Base-by-base conservation (phyloP, 2,888 invertebrate species). In the Drosophila subsilvestris region DNA sequence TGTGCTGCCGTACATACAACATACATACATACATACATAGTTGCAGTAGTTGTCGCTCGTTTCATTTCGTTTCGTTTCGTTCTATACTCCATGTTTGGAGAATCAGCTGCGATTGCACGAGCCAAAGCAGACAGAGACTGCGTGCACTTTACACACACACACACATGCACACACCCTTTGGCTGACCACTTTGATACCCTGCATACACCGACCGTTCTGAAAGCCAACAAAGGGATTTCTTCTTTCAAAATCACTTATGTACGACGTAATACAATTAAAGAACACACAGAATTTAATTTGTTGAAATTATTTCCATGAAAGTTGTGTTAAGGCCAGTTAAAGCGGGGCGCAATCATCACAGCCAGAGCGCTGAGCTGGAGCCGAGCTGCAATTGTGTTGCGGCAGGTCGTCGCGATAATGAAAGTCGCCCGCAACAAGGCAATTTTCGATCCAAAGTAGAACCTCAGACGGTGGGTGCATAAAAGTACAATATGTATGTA, bases 401-500 rank as follows among this genome's bases (percentile, higher is more conserved):
- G 68, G 66, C 66, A 68, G 68, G 66, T 67, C 66, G 67, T 45
- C 22, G 43, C 32, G 63, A 50, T 63, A 44, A 32, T 63, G 17
- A 56, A 49, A 25, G n/a, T 42, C 25, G 20, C 29, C 18, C 4
- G 25, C 10, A n/a, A 18, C 63, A 14, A 32, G 53, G 45, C 65
- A 54, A 66, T 67, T 67, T 66, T 67, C 55, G 65, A 67, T n/a
- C n/a, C n/a, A n/a, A n/a, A n/a, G n/a, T n/a, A n/a, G n/a, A n/a
- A n/a, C n/a, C 67, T 32, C 63, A 51, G 43, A 60, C 59, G 42
- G 22, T n/a, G 22, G 22, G 22, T 2, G 14, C 10, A 29, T 37
- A 14, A 37, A 6, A 9, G 27, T 20, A 50, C 22, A 18, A 12
- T 14, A 7, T 43, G 51, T 47, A 17, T 37, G 37, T 2, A 7